Evolutionary conservation across 2,797 vertebrate species (phyloP).

Genomic region (Poeciliopsis presidionis): DNA sequence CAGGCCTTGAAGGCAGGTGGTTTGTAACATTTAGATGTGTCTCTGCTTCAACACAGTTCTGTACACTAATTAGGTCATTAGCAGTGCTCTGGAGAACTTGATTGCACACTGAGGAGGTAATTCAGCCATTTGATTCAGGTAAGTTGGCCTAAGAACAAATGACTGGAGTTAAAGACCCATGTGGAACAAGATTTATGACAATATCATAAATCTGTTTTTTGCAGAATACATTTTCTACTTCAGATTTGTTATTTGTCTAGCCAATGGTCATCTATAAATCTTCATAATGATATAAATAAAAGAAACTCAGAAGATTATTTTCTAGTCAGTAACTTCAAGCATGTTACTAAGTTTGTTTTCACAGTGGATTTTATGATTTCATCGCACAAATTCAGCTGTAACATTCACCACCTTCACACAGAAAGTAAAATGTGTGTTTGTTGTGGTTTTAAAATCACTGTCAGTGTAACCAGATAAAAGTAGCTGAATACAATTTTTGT

Average conservation of each 20-base stretch:
- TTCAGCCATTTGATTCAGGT: background rate
- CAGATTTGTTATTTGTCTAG: background rate
- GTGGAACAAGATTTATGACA: background rate
- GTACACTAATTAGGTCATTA: no score
- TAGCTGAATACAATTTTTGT: constrained; percentile 13
- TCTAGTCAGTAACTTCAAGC: background rate
- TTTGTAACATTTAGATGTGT: no score
- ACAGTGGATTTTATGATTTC: background rate
- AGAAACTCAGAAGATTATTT: background rate
- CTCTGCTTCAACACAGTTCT: no score
- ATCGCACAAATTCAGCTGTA: no score
- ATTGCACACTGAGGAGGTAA: no score
- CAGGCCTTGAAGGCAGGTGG: no score
- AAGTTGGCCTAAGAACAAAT: background rate
- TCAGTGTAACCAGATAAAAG: background rate
- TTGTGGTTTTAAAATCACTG: background rate
- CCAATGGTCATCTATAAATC: background rate
- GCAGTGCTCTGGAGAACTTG: no score
- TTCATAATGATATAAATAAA: background rate
- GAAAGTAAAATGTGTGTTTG: background rate
- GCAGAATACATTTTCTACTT: background rate
- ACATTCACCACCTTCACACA: background rate
- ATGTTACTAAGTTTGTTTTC: background rate
- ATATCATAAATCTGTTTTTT: background rate
- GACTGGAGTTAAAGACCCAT: no score